Evolutionary conservation across 1,140 invertebrate genomes (phyloP).

Genomic region (Homalodisca vitripennis): DNA sequence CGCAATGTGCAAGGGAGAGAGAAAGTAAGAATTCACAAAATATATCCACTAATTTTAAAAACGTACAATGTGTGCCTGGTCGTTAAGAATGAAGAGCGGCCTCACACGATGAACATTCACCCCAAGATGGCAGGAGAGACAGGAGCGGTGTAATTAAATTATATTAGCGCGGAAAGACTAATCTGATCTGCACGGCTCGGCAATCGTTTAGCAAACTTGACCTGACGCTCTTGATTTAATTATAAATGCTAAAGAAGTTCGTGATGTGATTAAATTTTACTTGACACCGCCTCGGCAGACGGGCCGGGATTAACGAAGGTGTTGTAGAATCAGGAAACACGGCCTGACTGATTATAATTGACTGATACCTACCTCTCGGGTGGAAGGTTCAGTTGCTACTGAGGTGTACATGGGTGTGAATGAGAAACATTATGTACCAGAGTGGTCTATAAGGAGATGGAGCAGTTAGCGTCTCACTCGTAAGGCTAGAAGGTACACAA

Average conservation of each 20-base stretch:
- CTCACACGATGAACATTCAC: too few species aligned
- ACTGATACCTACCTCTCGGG: background rate
- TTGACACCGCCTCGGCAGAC: constrained; percentile 5
- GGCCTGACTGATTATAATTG: constrained; percentile 18
- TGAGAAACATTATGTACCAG: too few species aligned
- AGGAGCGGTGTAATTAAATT: constrained; percentile 27
- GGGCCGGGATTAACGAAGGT: constrained; percentile 18
- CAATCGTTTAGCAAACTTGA: constrained; percentile 9
- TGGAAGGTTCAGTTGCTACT: too few species aligned
- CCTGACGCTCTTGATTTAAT: constrained; percentile 23
- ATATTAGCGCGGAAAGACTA: constrained; percentile 6
- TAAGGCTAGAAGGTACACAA: too few species aligned
- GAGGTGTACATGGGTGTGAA: too few species aligned
- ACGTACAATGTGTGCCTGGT: too few species aligned
- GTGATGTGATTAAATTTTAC: constrained; percentile 22
- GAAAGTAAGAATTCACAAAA: too few species aligned
- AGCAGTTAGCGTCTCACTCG: too few species aligned
- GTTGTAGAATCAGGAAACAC: constrained; percentile 15
- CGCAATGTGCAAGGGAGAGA: too few species aligned
- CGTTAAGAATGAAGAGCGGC: background rate
- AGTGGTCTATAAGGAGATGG: too few species aligned
- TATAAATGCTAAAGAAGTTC: constrained; percentile 27
- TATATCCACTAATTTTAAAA: too few species aligned
- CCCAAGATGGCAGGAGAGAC: too few species aligned
- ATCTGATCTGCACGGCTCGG: background rate